phyloP scores from a whole-genome alignment of 2,113 vertebrate genomes.

The Ceuthmochares aereus region DNA sequence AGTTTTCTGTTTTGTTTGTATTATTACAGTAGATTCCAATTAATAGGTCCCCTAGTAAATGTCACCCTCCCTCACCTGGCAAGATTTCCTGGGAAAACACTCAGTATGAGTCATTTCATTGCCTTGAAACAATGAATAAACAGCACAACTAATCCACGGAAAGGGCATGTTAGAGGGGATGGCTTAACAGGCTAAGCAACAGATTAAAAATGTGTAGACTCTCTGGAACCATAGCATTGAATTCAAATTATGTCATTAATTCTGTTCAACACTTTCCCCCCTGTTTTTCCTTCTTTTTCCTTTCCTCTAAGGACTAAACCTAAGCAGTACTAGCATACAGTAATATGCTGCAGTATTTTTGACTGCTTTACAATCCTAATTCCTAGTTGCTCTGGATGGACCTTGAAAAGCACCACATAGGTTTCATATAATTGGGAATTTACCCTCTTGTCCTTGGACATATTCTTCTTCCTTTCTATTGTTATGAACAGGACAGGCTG shows the following conservation, averaged over 20 bases:
- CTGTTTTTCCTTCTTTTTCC: neutral
- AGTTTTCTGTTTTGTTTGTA: neutral
- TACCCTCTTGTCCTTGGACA: neutral
- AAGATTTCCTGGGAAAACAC: slow-evolving; percentile 48
- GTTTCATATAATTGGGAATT: neutral
- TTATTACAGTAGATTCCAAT: neutral
- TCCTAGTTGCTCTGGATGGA: neutral
- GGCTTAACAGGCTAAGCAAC: slow-evolving; percentile 19
- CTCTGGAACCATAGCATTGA: neutral
- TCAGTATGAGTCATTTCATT: neutral
- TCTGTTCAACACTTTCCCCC: neutral
- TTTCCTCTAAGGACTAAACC: neutral
- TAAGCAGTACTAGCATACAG: neutral
- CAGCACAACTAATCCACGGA: slow-evolving; percentile 53
- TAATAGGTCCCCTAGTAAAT: slow-evolving; percentile 26
- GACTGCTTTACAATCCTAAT: neutral
- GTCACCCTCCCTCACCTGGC: slow-evolving; percentile 55
- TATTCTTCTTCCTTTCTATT: neutral
- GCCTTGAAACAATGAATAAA: slow-evolving; percentile 57
- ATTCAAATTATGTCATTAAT: neutral
- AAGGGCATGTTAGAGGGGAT: slow-evolving; percentile 13
- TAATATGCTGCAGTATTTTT: neutral
- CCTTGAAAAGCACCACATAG: neutral
- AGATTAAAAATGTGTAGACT: neutral
- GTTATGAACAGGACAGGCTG: neutral